These are phyloP conservation scores for Zenarchopterus dispar DNA, from an alignment of 2,797 vertebrate species.

Conservation along the genomic window DNA sequence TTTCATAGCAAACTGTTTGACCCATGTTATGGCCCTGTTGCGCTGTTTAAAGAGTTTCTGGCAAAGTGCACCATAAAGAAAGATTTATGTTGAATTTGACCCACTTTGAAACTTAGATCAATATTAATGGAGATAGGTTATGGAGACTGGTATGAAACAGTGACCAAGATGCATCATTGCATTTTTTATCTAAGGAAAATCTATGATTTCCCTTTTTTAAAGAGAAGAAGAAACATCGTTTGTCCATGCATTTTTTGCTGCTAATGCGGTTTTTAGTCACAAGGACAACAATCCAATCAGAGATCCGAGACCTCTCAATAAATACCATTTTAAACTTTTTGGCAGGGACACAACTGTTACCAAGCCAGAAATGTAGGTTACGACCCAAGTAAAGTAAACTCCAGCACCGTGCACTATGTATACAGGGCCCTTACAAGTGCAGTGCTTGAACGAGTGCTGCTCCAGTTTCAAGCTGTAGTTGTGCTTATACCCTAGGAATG, in stretches of 20 bases:
- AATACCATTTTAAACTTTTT: too few relatives aligned
- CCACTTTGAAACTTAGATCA: neutral
- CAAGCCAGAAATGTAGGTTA: too few relatives aligned
- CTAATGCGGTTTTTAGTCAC: neutral
- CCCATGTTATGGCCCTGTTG: constrained; percentile 1
- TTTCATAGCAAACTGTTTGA: constrained; percentile 28
- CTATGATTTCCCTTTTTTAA: neutral
- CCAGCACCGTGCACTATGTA: too few relatives aligned
- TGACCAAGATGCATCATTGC: neutral
- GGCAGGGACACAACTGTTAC: too few relatives aligned
- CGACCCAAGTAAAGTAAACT: too few relatives aligned
- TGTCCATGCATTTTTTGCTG: neutral
- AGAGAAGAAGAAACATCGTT: neutral
- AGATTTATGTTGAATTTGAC: too few relatives aligned
- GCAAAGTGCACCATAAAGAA: constrained; percentile 7
- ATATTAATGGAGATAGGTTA: neutral
- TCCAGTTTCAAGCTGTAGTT: too few relatives aligned
- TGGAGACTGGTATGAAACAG: neutral
- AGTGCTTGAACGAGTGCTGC: too few relatives aligned
- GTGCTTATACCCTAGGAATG: too few relatives aligned
- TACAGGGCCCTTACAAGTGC: too few relatives aligned
- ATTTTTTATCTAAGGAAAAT: neutral
- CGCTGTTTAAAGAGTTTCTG: constrained; percentile 16
- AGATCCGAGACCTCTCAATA: too few relatives aligned
- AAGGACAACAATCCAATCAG: neutral